Evolutionary conservation across 1,140 invertebrate genomes (phyloP), one percentile per base, ranked within the genome.

Genomic region (Agrypnia vestita): DNA sequence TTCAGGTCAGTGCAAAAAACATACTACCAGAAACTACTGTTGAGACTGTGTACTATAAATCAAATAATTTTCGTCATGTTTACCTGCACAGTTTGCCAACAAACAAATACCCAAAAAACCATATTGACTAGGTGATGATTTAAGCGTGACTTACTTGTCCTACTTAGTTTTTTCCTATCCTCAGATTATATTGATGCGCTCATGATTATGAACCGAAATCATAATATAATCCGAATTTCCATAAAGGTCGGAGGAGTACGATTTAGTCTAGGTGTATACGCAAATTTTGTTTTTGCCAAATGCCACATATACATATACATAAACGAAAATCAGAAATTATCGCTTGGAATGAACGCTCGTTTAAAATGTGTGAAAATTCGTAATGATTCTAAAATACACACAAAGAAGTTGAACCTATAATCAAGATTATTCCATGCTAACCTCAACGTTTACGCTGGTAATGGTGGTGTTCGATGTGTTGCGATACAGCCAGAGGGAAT

Each of bases 131-230:
- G 59, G 25, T 62, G 59, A 62, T 62, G 59, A 62, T 25, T 21
- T 25, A 35, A 62, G 59, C 59, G 59, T 62, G 59, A 62, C 59
- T 62, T 62, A 35, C 59, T 62, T 35, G 59, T 35, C 59, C 59
- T 62, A 62, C 59, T 62, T 62, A 62, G 9, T 59, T 59, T 17
- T 59, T 59, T 21, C 55, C 15, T 21, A 8, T 59, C 21, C 21
- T 10, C 8, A 64, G 61, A 43, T 13, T 35, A 64, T 64, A 64
- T 64, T 43, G 61, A 43, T 64, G 61, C 61, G 35, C 21, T 64
- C 61, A n/a, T 64, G 19, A 64, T 64, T 64, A 43, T 12, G 10
- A 35, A 64, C 35, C 35, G 25, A 25, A 64, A 64, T 64, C 61
- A 43, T 25, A 44, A 25, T 35, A 25, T 35, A 10, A 25, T n/a